Evolutionary conservation across 2,797 vertebrate species (phyloP).

Genomic region (Rhinatrema bivittatum): DNA sequence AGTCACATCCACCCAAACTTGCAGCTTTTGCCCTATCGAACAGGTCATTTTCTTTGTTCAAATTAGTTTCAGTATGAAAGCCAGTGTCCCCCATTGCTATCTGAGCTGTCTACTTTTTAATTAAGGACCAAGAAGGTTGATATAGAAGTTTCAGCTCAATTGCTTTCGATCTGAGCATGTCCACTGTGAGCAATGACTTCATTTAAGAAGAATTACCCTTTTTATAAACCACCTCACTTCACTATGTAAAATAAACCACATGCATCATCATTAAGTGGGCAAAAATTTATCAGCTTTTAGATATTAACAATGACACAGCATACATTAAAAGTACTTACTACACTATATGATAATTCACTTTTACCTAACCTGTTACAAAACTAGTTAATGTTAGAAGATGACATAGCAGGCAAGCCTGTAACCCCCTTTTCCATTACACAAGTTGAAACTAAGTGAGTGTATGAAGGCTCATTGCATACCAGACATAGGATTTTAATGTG

Average conservation of each 20-base stretch:
- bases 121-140: constrained; percentile 60
- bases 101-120: constrained; percentile 40
- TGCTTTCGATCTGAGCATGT: constrained; percentile 64
- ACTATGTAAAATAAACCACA: constrained; percentile 65
- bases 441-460: too few relatives aligned
- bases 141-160: constrained; percentile 64
- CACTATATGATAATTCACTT: too few relatives aligned
- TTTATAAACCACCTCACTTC: constrained; percentile 68
- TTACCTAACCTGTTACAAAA: too few relatives aligned
- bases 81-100: constrained; percentile 1
- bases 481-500: too few relatives aligned
- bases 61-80: background rate
- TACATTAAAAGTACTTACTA: background rate
- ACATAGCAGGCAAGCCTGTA: too few relatives aligned
- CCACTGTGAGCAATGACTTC: constrained; percentile 64
- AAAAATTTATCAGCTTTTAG: constrained; percentile 43
- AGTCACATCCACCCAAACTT: constrained; percentile 31
- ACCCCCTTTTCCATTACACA: too few relatives aligned
- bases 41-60: constrained; percentile 12
- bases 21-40: background rate
- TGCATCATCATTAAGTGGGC: constrained; percentile 67
- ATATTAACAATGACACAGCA: constrained; percentile 35
- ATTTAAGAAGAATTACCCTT: constrained; percentile 68
- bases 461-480: too few relatives aligned
- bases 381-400: too few relatives aligned